Base-by-base conservation (phyloP, 2,797 vertebrate species). In the Phaenicophaeus curvirostris region DNA sequence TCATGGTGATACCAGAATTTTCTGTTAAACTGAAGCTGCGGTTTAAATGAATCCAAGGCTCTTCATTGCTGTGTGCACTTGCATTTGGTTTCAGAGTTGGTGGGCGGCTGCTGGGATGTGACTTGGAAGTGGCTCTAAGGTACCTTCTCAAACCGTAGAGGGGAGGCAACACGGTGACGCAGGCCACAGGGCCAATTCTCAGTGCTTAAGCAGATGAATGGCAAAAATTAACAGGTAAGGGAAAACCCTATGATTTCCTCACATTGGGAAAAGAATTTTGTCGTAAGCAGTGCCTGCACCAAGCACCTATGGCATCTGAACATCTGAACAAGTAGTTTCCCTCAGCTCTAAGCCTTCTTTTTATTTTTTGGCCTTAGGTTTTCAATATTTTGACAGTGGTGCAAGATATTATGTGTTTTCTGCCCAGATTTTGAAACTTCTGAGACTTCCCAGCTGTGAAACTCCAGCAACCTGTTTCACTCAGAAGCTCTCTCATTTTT, bases 81-180 rank as follows among this genome's bases (percentile, higher is more conserved):
- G 3, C n/a, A 44, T 41, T 10, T 55, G 55, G 17, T 57, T 82
- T 90, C 62, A 65, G 39, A 33, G 42, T 13, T 78, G 21, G 81
- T 18, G 44, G 33, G 37, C 46, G 71, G 57, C 71, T 82, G 69
- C 30, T 0, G 0, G n/a, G 54, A 19, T 42, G 35, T 9, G 37
- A 35, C 17, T 48, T 1, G 1, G 59, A 51, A 37, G 46, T 65
- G 66, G 51, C 13, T 77, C 37, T 57, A 21, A 51, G 33, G 31
- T 33, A 33, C 62, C 33, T 63, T 33, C 44, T 0, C 3, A 68
- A 51, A 30, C 15, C 0, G 0, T 14, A 31, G 53, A 75, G 28
- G 16, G 61, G 33, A 81, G n/a, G 33, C 2, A 9, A 35, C n/a
- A 41, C 1, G 4, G 48, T 73, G 72, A 71, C n/a, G 58, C 58